phyloP scores from a whole-genome alignment of 2,888 invertebrate genomes.

The Monochamus alternatus region DNA sequence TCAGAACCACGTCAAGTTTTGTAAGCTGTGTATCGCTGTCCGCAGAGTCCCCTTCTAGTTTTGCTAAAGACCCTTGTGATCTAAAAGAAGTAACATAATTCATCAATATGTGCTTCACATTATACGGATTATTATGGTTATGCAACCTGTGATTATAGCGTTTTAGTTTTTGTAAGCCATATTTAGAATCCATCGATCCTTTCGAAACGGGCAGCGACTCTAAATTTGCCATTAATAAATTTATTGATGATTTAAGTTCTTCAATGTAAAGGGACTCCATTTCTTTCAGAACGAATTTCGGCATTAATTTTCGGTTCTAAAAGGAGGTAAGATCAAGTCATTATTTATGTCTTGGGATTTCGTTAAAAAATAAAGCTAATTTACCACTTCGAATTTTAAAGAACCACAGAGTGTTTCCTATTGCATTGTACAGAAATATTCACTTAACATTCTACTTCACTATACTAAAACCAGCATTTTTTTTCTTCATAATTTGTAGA shows the following conservation, averaged over 20 bases:
- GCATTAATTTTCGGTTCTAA: constrained; percentile 97
- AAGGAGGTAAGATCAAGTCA: constrained; percentile 50
- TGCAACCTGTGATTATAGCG: constrained; percentile 97
- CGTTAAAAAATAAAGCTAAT: constrained; percentile 4
- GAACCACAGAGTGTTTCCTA: too few relatives aligned
- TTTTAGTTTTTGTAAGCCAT: constrained; percentile 97
- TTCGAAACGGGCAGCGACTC: constrained; percentile 99
- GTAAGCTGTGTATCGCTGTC: constrained; percentile 96
- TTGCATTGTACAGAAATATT: too few relatives aligned
- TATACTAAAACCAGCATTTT: too few relatives aligned
- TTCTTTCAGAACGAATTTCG: constrained; percentile 99
- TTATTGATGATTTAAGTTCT: constrained; percentile 97
- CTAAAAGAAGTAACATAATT: constrained; percentile 76
- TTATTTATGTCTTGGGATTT: constrained; percentile 14
- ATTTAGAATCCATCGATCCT: constrained; percentile 97
- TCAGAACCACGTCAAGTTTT: constrained; percentile 98
- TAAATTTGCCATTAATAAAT: constrained; percentile 98
- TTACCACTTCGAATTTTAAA: neutral
- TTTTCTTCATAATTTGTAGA: too few relatives aligned
- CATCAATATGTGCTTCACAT: constrained; percentile 72
- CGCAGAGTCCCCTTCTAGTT: constrained; percentile 94
- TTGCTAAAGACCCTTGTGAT: constrained; percentile 93
- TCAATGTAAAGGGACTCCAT: constrained; percentile 99
- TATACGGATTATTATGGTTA: constrained; percentile 72
- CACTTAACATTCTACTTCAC: too few relatives aligned